A percentile compares a stretch with the other conserved stretches of the same genome.
These are phyloP conservation scores for Cladopsammia gracilis DNA, from an alignment of 64 coral and sea anemone genomes.

Conservation along the genomic window DNA sequence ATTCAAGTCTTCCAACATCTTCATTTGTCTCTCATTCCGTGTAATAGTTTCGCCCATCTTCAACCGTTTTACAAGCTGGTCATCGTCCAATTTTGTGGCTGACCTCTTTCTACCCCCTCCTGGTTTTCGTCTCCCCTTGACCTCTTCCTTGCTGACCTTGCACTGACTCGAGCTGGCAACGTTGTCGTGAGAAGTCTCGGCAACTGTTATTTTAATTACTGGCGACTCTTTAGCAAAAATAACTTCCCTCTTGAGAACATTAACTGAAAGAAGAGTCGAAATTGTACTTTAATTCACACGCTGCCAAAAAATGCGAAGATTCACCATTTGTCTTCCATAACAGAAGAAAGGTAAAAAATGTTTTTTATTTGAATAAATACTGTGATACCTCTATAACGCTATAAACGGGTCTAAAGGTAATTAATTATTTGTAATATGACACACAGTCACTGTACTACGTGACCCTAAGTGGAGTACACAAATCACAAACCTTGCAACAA, in stretches of 20 bases:
- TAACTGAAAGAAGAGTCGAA: slow-evolving; percentile 48
- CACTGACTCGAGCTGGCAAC: no score
- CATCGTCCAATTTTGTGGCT: slow-evolving; percentile 39
- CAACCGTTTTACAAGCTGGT: slow-evolving; percentile 32
- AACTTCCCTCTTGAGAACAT: slow-evolving; percentile 64
- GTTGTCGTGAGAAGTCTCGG: no score
- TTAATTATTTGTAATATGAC: slow-evolving; percentile 28
- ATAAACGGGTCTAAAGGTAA: no score
- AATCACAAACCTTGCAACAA: slow-evolving; percentile 23
- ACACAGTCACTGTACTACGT: slow-evolving; percentile 28
- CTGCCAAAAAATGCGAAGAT: background rate
- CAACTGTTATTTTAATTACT: slow-evolving; percentile 44
- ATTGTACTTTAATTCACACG: slow-evolving; percentile 23
- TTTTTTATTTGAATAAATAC: no score
- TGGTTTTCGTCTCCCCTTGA: slow-evolving; percentile 39
- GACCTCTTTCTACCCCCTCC: slow-evolving; percentile 46
- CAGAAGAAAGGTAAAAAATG: slow-evolving; percentile 19
- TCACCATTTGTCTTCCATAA: slow-evolving; percentile 18
- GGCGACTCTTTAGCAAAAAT: slow-evolving; percentile 60
- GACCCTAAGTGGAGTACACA: slow-evolving; percentile 1
- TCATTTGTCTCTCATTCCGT: slow-evolving; percentile 38
- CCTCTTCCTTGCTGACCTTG: background rate
- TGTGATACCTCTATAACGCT: no score
- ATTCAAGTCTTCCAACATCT: slow-evolving; percentile 61
- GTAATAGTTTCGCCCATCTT: slow-evolving; percentile 45